Evolutionary conservation across 2,888 invertebrate species (phyloP), one percentile per base, ranked within the genome.

Genomic region (Orthonevra nobilis): DNA sequence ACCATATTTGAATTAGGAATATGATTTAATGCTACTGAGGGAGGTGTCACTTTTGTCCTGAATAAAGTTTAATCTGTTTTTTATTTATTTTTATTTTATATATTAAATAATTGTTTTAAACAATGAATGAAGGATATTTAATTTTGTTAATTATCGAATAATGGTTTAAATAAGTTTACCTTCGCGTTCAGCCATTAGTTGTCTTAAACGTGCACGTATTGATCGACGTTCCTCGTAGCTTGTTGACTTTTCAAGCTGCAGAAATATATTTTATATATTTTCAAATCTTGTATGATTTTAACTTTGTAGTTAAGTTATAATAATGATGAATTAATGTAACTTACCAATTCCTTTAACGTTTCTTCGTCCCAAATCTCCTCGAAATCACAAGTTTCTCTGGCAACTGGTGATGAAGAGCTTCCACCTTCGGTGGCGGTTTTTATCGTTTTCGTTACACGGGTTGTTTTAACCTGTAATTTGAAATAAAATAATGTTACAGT

Each of bases 171-270:
- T 46, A 1, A 7, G 19, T 44, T 85, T 90, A 96, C 96, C 95
- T 93, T 94, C 94, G 89, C 94, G 93, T 90, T 94, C 94, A 85
- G 95, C 95, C 93, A 96, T 94, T 87, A 96, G 92, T 89, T 93
- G 92, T 85, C 94, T 93, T 85, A 96, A 91, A 89, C 95, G 92
- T 85, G 93, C 93, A 88, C 96, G 91, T 87, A 96, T 92, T 84
- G 92, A 92, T 85, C 95, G 93, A 85, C 96, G 92, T 89, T 95
- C 95, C 89, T 96, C 96, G 94, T 95, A 96, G 88, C 95, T 95
- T 83, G 92, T 93, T 88, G 95, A 93, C 89, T 93, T 92, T 89
- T 95, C 95, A 90, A 96, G 91, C 96, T 96, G 89, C 58, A 73
- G 32, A 46, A 66, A 61, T 34, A 42, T 32, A 32, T 40, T 20